Conservation (phyloP, 2,888 invertebrate species). For the Smittia aterrima region DNA sequence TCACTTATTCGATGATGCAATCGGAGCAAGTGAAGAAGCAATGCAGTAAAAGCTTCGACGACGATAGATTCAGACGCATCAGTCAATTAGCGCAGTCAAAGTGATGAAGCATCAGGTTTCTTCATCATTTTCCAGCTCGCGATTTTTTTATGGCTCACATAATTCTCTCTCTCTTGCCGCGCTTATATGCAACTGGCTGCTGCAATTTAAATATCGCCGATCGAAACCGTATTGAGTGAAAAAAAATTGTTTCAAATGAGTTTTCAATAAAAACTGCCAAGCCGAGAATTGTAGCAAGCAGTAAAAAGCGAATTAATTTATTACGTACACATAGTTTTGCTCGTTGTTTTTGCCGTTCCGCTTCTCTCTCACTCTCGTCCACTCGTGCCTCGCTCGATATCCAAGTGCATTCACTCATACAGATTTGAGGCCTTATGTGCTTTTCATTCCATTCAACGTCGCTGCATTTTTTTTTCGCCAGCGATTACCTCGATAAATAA, state of each 20-base stretch:
- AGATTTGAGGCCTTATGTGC: background rate
- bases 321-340: slow-evolving; percentile 4
- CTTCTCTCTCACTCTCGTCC: background rate
- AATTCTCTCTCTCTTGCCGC: background rate
- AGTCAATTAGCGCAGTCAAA: background rate
- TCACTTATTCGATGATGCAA: background rate
- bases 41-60: background rate
- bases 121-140: background rate
- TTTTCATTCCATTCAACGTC: background rate
- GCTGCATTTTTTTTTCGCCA: background rate
- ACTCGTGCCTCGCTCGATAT: slow-evolving; percentile 6
- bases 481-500: slow-evolving; percentile 11
- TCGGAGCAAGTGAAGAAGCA: background rate
- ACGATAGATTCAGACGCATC: background rate
- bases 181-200: slow-evolving; percentile 1
- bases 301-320: slow-evolving; percentile 21
- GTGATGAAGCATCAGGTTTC: slow-evolving; percentile 8
- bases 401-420: slow-evolving; percentile 36
- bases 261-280: background rate
- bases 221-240: background rate
- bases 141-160: background rate
- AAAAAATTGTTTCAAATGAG: slow-evolving; percentile 9
- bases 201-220: background rate
- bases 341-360: background rate
- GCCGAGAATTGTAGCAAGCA: slow-evolving; percentile 12